Evolutionary conservation across 64 coral and sea anemone species (phyloP).

Genomic region (Cladopsammia gracilis): DNA sequence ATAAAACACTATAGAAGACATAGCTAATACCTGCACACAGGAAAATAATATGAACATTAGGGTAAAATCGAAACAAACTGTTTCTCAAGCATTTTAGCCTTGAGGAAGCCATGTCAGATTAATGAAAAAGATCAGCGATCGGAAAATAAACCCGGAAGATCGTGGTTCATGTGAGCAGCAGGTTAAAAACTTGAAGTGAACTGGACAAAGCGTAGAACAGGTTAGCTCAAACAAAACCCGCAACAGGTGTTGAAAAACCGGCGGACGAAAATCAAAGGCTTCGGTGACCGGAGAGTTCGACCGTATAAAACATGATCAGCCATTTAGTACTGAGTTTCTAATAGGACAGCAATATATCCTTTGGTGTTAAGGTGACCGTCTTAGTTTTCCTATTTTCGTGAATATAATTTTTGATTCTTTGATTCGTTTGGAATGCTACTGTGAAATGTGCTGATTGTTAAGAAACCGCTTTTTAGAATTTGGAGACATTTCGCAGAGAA

Average conservation of each 20-base stretch:
- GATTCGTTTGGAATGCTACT: too few species aligned
- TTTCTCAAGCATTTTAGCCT: not conserved
- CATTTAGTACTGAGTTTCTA: too few species aligned
- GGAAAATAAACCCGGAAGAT: not conserved
- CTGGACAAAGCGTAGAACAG: not conserved
- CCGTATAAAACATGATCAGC: too few species aligned
- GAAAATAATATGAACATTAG: not conserved
- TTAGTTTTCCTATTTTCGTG: too few species aligned
- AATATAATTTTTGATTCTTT: too few species aligned
- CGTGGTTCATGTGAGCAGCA: not conserved
- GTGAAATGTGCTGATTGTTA: too few species aligned
- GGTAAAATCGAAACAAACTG: not conserved
- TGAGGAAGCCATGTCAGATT: not conserved
- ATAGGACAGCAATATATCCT: too few species aligned
- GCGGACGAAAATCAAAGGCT: not conserved
- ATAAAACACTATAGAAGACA: conserved; percentile 10
- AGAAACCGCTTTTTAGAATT: too few species aligned
- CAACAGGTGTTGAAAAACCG: conserved; percentile 23
- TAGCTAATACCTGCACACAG: not conserved
- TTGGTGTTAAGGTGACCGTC: too few species aligned
- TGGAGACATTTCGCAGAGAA: too few species aligned
- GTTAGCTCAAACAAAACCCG: not conserved
- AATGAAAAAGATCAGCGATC: not conserved
- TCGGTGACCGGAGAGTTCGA: too few species aligned
- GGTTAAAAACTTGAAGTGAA: not conserved